Conservation (phyloP, 2,888 invertebrate species). For the Plagiodera versicolora region DNA sequence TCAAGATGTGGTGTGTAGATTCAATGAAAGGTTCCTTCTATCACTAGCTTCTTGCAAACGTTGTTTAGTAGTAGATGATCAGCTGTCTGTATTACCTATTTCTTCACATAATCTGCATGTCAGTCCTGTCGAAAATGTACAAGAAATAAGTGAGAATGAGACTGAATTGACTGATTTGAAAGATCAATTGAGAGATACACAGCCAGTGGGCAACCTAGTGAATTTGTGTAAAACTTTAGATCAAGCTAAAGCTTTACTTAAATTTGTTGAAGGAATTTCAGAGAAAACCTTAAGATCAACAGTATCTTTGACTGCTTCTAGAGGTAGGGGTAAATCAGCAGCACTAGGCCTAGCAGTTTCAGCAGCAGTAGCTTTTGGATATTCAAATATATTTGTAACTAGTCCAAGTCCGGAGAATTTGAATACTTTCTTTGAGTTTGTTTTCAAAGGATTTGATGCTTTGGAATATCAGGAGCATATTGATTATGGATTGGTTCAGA, state of each 20-base stretch:
- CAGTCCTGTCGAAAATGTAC: conserved; percentile 65
- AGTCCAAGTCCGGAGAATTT: conserved; percentile 98
- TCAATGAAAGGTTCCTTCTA: conserved; percentile 94
- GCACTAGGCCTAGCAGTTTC: conserved; percentile 92
- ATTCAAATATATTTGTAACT: conserved; percentile 94
- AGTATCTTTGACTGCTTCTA: conserved; percentile 91
- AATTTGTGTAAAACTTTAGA: conserved; percentile 90
- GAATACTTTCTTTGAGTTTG: conserved; percentile 95
- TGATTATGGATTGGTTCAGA: conserved; percentile 92
- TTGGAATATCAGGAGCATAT: conserved; percentile 93
- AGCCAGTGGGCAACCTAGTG: conserved; percentile 87
- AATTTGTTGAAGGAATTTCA: conserved; percentile 92
- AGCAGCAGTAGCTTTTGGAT: conserved; percentile 78
- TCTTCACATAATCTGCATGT: conserved; percentile 86
- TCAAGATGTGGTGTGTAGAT: conserved; percentile 86
- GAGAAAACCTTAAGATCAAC: conserved; percentile 89
- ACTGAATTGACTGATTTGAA: conserved; percentile 74
- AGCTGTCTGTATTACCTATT: conserved; percentile 87
- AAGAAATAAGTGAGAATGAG: conserved; percentile 58
- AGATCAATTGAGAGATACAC: conserved; percentile 83
- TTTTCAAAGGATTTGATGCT: conserved; percentile 93
- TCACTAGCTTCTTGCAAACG: conserved; percentile 85
- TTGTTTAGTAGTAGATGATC: conserved; percentile 93
- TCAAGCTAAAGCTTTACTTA: conserved; percentile 89
- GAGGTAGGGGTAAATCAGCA: conserved; percentile 98